phyloP scores from a whole-genome alignment of 2,888 invertebrate genomes.

The Ceriagrion tenellum region DNA sequence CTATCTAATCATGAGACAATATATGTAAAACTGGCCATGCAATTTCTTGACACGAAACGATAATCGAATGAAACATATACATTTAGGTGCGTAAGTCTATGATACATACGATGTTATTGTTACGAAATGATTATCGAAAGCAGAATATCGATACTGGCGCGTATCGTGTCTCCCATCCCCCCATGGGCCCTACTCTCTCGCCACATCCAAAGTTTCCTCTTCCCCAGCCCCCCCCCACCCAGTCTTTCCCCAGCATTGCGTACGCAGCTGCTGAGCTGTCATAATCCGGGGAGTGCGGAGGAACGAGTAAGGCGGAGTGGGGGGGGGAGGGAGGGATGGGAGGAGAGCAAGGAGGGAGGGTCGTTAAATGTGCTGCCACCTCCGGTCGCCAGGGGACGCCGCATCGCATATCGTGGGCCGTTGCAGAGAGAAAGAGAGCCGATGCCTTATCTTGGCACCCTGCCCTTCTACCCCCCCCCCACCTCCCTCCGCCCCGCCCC shows the following conservation, averaged over 20 bases:
- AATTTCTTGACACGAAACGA: no score
- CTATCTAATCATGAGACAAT: no score
- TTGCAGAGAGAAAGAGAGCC: conserved; percentile 2
- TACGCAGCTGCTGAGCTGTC: conserved; percentile 54
- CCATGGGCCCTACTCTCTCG: background rate
- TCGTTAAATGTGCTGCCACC: conserved; percentile 46
- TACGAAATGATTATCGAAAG: no score
- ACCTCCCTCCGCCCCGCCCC: background rate
- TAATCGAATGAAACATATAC: no score
- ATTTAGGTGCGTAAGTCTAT: no score
- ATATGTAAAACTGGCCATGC: no score
- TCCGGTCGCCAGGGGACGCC: conserved; percentile 30
- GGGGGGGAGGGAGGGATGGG: background rate
- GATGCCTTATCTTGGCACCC: conserved; percentile 48
- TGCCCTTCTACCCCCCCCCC: background rate
- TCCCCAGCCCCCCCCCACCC: background rate
- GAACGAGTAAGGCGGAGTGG: background rate
- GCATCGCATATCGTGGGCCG: conserved; percentile 40
- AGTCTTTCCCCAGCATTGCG: background rate
- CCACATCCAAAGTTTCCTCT: no score
- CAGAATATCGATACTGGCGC: no score
- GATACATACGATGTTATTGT: no score
- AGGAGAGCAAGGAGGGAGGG: background rate
- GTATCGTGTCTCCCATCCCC: background rate
- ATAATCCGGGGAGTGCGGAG: conserved; percentile 11